Base-by-base conservation (phyloP, 2,888 invertebrate genomes). In the Epinotia demarniana region DNA sequence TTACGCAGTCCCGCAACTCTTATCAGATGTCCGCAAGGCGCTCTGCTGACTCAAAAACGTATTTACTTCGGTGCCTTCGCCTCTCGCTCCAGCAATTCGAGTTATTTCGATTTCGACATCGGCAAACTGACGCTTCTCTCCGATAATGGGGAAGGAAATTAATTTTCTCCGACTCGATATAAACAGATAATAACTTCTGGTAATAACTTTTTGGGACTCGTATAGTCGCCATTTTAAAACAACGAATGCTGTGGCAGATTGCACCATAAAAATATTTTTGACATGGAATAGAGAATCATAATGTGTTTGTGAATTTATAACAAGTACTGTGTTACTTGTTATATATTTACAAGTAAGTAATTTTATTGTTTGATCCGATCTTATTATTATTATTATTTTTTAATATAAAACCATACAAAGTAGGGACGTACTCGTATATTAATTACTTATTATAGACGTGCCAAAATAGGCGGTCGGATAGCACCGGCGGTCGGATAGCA, bases 1-100 rank as follows among this genome's bases (percentile, higher is more conserved):
- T 66, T 78, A 79, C 80, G 77, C 85, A 84, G 82, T 82, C 82
- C 82, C 78, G 81, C 79, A 78, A 82, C 78, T 83, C 80, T 87
- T 87, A 89, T 87, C 87, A 82, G 87, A 87, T 87, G 81, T 82
- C 81, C 81, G 80, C 79, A 79, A 79, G 73, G 77, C 74, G 79
- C 77, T 80, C 64, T 76, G 77, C 80, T 79, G 82, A 79, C 83
- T 83, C 76, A 81, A 80, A 83, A 85, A 86, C 82, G 84, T 85
- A 84, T 87, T 85, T 85, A 81, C 82, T 78, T 79, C 74, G 73
- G 46, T 75, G 57, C 63, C 60, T 63, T 43, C 63, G 64, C 55
- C 76, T 78, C 80, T 81, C 77, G 79, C 81, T 78, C 62, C 82
- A 81, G 80, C 82, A 79, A 83, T 80, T 84, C 80, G 79, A 75